Evolutionary conservation across 2,797 vertebrate genomes (phyloP).

Genomic region (Melopsittacus undulatus): DNA sequence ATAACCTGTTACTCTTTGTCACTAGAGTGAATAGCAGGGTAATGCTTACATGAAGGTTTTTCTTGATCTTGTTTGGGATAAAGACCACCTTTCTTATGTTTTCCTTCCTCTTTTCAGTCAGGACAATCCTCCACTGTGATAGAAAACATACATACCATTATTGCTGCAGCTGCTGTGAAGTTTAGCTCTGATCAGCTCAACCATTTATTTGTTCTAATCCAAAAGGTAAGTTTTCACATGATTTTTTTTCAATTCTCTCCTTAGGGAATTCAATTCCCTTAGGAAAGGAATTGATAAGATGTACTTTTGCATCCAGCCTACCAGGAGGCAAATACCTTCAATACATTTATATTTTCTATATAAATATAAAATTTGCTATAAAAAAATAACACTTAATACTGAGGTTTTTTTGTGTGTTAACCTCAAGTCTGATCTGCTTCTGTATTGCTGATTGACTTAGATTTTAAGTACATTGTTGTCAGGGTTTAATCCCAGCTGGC

Average conservation of each 20-base stretch:
- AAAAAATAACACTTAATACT: not conserved
- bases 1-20: not conserved
- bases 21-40: not conserved
- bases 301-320: not conserved
- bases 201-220: slow-evolving; percentile 97
- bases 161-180: slow-evolving; percentile 97
- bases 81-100: not conserved
- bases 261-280: not conserved
- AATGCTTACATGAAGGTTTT: not conserved
- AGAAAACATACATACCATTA: slow-evolving; percentile 98
- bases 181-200: slow-evolving; percentile 97
- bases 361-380: not conserved
- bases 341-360: not conserved
- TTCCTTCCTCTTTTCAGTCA: slow-evolving; percentile 76
- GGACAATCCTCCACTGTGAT: slow-evolving; percentile 99
- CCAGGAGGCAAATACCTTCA: not conserved
- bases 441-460: not conserved
- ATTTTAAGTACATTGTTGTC: not conserved
- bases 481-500: not conserved
- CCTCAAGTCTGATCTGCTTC: not conserved
- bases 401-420: not conserved
- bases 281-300: not conserved
- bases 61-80: not conserved
- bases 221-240: slow-evolving; percentile 83
- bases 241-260: not conserved